Evolutionary conservation across 2,888 invertebrate species (phyloP).

Genomic region (Eupeodes luniger): DNA sequence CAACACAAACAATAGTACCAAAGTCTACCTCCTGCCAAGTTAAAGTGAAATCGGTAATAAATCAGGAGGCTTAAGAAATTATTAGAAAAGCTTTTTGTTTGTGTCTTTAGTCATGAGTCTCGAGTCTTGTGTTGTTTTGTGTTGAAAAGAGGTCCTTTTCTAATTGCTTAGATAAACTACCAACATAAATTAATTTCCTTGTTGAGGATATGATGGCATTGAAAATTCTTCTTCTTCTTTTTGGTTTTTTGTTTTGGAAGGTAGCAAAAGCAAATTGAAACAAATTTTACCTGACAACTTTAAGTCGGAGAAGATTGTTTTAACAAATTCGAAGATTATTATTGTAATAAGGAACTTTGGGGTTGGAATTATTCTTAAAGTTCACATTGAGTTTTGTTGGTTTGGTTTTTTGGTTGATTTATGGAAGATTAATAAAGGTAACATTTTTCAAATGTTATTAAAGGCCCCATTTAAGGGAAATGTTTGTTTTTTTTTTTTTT

Average conservation of each 20-base stretch:
- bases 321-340: slow-evolving; percentile 2
- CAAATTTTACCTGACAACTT: slow-evolving; percentile 26
- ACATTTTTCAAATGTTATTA: not conserved
- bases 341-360: slow-evolving; percentile 6
- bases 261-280: not conserved
- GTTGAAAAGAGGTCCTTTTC: slow-evolving; percentile 22
- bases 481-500: no score
- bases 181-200: not conserved
- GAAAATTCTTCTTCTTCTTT: not conserved
- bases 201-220: slow-evolving; percentile 4
- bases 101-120: no score
- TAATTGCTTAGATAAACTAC: slow-evolving; percentile 25
- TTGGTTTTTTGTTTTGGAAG: not conserved
- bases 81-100: slow-evolving; percentile 11
- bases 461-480: no score
- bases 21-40: not conserved
- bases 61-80: slow-evolving; percentile 22
- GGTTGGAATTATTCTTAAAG: not conserved
- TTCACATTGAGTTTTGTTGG: not conserved
- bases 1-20: not conserved
- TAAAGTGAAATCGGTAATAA: slow-evolving; percentile 5
- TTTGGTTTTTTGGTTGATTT: slow-evolving; percentile 12
- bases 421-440: not conserved
- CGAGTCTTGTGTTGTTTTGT: not conserved
- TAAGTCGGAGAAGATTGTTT: slow-evolving; percentile 32